Evolutionary conservation across 2,113 vertebrate genomes (phyloP).

Genomic region (Octodon degus): DNA sequence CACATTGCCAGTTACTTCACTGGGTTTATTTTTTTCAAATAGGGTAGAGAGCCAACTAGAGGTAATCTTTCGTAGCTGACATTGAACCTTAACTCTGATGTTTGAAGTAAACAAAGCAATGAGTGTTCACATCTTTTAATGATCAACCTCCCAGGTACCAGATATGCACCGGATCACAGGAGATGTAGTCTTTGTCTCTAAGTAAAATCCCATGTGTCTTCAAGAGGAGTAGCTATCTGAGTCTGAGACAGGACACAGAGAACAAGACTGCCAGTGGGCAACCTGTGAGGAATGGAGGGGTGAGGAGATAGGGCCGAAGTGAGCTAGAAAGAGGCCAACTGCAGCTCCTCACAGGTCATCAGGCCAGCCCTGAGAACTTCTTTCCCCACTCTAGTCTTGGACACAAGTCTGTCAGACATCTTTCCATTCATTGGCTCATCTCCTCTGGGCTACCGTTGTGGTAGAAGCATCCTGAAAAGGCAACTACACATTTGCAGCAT

Average conservation of each 20-base stretch:
- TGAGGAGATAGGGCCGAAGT: background rate
- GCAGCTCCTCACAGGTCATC: background rate
- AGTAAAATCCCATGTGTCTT: background rate
- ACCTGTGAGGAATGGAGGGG: background rate
- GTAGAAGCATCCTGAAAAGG: slow-evolving; percentile 12
- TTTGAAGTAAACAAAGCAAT: slow-evolving; percentile 11
- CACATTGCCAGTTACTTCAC: background rate
- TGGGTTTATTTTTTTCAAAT: background rate
- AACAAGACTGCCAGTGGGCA: background rate
- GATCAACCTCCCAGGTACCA: slow-evolving; percentile 19
- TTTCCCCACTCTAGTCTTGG: background rate
- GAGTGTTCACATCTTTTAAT: background rate
- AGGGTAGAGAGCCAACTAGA: slow-evolving; percentile 4
- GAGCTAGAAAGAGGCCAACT: background rate
- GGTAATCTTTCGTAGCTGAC: background rate
- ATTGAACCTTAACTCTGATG: background rate
- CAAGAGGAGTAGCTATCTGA: background rate
- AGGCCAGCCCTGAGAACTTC: background rate
- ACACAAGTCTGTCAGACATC: no score
- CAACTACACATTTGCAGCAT: background rate
- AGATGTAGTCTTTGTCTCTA: background rate
- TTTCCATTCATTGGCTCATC: accelerated
- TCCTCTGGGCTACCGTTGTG: background rate
- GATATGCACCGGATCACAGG: background rate
- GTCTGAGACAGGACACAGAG: background rate